Evolutionary conservation across 1,140 invertebrate species (phyloP).

Genomic region (Ruditapes philippinarum): DNA sequence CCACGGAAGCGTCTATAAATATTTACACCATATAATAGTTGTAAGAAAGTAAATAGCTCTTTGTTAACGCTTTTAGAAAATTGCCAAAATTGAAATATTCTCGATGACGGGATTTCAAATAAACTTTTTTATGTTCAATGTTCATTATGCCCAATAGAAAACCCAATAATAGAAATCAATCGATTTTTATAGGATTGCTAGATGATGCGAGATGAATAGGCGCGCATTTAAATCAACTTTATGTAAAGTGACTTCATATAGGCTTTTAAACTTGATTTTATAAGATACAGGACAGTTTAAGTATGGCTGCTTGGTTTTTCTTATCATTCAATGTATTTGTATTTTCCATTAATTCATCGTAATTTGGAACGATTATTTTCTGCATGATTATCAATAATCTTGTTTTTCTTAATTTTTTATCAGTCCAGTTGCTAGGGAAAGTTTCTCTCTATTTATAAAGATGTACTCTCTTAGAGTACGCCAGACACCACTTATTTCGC

Average conservation of each 20-base stretch:
- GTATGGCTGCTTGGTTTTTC: too few relatives aligned
- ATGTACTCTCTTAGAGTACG: too few relatives aligned
- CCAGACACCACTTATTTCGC: too few relatives aligned
- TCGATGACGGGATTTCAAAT: constrained; percentile 1
- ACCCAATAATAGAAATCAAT: neutral
- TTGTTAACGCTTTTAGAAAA: neutral
- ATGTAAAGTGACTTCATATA: neutral
- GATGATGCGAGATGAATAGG: neutral
- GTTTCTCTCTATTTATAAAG: too few relatives aligned
- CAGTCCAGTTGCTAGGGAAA: too few relatives aligned
- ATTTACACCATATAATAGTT: neutral
- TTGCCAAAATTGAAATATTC: neutral
- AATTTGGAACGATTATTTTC: too few relatives aligned
- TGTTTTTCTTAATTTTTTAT: too few relatives aligned
- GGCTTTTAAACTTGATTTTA: neutral
- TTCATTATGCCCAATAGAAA: constrained; percentile 16
- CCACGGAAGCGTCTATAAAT: neutral
- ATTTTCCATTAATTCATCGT: too few relatives aligned
- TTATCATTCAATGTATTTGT: too few relatives aligned
- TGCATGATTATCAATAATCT: too few relatives aligned
- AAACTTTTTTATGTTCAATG: constrained; percentile 5
- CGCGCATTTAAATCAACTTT: neutral
- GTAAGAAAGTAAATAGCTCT: neutral
- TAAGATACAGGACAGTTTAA: too few relatives aligned
- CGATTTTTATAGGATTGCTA: neutral